phyloP scores from a whole-genome alignment of 1,140 invertebrate genomes.

The Caenorhabditis brenneri region DNA sequence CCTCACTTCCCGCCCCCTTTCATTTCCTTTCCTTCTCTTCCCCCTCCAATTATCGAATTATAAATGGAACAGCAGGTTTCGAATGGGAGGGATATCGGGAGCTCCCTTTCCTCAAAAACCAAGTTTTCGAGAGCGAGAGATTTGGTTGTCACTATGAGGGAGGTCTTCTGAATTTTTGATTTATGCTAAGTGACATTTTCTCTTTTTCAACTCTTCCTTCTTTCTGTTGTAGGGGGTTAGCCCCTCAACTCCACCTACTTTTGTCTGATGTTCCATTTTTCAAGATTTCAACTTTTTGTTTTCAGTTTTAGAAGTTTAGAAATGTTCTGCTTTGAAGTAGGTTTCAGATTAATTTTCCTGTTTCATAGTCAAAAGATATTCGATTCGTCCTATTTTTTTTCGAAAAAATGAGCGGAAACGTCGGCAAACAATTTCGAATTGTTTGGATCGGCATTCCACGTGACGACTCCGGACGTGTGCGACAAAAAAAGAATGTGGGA shows the following conservation, averaged over 20 bases:
- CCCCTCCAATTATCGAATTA: constrained; percentile 32
- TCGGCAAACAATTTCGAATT: background rate
- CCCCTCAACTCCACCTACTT: background rate
- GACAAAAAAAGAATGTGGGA: background rate
- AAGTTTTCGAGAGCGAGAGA: background rate
- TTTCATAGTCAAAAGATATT: too few species aligned
- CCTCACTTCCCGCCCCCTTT: background rate
- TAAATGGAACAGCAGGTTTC: constrained; percentile 40
- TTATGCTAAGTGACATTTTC: constrained; percentile 29
- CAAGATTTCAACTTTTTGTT: too few species aligned
- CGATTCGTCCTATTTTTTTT: too few species aligned
- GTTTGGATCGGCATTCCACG: background rate
- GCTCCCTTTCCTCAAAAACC: background rate
- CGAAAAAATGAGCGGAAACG: background rate
- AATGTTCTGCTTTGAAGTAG: too few species aligned
- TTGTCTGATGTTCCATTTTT: too few species aligned
- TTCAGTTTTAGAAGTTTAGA: too few species aligned
- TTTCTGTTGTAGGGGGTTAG: too few species aligned
- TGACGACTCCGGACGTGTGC: background rate
- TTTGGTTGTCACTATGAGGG: too few species aligned
- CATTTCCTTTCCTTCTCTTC: too few species aligned
- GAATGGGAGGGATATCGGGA: background rate
- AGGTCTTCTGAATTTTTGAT: constrained; percentile 26
- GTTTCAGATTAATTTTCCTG: too few species aligned
- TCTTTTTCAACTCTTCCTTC: background rate